Conservation (phyloP, 2,113 vertebrate species). For the Campylorhamphus procurvoides region DNA sequence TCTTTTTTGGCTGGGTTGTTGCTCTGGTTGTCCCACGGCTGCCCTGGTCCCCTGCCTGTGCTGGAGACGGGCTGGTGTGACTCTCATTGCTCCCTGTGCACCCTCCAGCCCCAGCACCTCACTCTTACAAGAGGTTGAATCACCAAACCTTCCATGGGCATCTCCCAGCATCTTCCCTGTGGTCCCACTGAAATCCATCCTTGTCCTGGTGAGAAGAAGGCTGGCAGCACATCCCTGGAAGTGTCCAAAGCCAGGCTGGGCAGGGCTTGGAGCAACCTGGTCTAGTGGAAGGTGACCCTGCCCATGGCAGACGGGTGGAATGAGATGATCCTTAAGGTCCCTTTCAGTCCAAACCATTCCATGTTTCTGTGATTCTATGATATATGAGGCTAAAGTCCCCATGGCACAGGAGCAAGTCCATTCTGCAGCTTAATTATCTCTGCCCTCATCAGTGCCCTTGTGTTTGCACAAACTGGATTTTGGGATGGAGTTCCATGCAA, state of each 20-base stretch:
- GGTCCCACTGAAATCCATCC: fast-evolving
- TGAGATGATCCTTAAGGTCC: neutral
- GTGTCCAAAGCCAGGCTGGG: neutral
- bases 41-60: fast-evolving
- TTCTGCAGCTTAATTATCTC: neutral
- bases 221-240: neutral
- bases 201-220: fast-evolving
- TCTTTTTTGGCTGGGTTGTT: neutral
- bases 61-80: fast-evolving
- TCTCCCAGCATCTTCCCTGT: neutral
- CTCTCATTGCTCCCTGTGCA: fast-evolving
- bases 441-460: neutral
- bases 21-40: fast-evolving
- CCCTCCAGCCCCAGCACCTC: neutral
- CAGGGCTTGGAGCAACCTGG: neutral
- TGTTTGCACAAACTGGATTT: neutral
- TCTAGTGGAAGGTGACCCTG: neutral
- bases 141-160: fast-evolving
- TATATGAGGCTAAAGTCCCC: neutral
- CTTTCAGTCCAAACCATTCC: neutral
- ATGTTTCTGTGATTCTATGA: neutral
- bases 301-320: neutral
- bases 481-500: fast-evolving
- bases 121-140: neutral
- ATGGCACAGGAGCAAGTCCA: fast-evolving